Conservation (phyloP, 1,140 invertebrate species). For the Lasioglossum baleicum region DNA sequence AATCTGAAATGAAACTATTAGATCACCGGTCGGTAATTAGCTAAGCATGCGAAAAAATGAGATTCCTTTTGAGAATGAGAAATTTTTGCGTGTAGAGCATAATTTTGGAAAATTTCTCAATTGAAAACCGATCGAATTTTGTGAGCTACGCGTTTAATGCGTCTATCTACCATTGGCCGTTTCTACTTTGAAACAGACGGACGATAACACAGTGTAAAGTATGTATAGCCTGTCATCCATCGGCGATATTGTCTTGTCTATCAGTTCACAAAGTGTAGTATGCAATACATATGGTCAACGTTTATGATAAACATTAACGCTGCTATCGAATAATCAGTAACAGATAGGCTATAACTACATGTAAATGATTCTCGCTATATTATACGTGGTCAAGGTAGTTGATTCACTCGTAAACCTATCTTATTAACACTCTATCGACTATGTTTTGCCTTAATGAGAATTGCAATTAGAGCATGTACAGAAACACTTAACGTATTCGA, state of each 20-base stretch:
- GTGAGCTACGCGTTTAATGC: too few species aligned
- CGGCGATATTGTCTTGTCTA: neutral
- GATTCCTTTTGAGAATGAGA: too few species aligned
- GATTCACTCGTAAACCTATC: neutral
- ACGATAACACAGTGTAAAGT: neutral
- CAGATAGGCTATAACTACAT: neutral
- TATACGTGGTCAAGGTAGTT: neutral
- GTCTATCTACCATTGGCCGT: neutral
- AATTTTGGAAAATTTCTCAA: neutral
- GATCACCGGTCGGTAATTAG: too few species aligned
- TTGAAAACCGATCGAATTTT: neutral
- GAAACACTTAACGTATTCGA: neutral
- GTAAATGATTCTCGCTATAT: neutral
- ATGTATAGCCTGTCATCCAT: neutral
- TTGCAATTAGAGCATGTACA: neutral
- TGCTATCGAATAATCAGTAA: too few species aligned
- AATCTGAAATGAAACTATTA: too few species aligned
- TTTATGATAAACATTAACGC: too few species aligned
- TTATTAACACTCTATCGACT: neutral
- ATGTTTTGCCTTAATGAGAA: neutral
- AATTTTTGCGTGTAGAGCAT: neutral
- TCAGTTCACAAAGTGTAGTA: neutral
- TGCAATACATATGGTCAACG: too few species aligned
- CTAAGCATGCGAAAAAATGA: too few species aligned
- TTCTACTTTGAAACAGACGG: neutral